These are phyloP conservation scores for Drosophila histrio DNA, from an alignment of 2,888 invertebrate genomes.

Conservation along the genomic window DNA sequence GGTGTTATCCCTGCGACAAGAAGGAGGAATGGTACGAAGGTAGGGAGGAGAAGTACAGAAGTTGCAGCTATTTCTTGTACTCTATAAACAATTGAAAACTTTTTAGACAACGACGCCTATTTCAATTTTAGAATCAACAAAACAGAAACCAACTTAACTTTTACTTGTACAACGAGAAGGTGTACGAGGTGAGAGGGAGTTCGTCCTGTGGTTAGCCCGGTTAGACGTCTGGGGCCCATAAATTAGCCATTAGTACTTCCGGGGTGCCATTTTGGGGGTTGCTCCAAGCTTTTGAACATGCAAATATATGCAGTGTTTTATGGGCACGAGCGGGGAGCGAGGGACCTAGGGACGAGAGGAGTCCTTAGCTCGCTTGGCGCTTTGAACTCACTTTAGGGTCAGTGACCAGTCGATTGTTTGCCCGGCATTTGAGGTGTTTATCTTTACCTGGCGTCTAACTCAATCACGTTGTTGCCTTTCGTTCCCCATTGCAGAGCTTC, in stretches of 20 bases:
- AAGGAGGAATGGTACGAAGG: neutral
- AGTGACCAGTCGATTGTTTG: slow-evolving; percentile 66
- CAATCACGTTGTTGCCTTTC: slow-evolving; percentile 29
- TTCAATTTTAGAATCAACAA: slow-evolving; percentile 77
- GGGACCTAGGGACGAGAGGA: neutral
- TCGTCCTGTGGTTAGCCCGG: slow-evolving; percentile 54
- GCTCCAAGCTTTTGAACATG: slow-evolving; percentile 54
- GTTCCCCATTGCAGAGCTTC: slow-evolving; percentile 78
- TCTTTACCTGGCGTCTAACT: slow-evolving; percentile 40
- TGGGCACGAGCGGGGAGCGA: slow-evolving; percentile 11
- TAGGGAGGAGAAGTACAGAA: neutral
- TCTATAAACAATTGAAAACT: slow-evolving; percentile 78
- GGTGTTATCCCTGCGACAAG: neutral
- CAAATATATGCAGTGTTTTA: slow-evolving; percentile 68
- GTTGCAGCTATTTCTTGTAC: slow-evolving; percentile 57
- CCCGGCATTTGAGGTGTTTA: slow-evolving; percentile 50
- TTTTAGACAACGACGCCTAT: slow-evolving; percentile 74
- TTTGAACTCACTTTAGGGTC: slow-evolving; percentile 74
- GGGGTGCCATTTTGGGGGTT: slow-evolving; percentile 51
- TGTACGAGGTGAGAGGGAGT: neutral
- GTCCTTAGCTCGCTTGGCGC: slow-evolving; percentile 45
- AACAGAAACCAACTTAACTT: slow-evolving; percentile 43
- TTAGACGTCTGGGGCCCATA: slow-evolving; percentile 71
- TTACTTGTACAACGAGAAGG: slow-evolving; percentile 30
- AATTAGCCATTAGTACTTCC: slow-evolving; percentile 81